phyloP scores from a whole-genome alignment of 2,888 invertebrate species.

The Phengaris arion region DNA sequence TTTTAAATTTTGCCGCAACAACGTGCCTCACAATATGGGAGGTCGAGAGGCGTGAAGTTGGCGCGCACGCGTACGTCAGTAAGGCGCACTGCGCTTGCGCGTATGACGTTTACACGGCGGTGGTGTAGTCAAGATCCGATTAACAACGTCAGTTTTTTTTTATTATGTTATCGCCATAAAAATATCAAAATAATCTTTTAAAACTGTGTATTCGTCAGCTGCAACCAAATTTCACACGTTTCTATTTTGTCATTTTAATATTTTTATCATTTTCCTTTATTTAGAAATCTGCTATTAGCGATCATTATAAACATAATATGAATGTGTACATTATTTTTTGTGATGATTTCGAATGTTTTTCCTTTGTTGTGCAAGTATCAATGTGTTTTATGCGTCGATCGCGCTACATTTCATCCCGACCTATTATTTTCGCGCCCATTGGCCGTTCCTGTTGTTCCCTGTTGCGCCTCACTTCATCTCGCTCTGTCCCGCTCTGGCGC shows the following conservation, averaged over 20 bases:
- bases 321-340: slow-evolving; percentile 26
- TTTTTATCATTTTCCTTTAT: slow-evolving; percentile 11
- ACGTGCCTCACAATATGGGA: slow-evolving; percentile 44
- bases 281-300: slow-evolving; percentile 28
- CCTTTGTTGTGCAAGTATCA: slow-evolving; percentile 44
- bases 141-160: slow-evolving; percentile 76
- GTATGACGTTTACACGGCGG: slow-evolving; percentile 78
- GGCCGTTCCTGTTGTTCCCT: slow-evolving; percentile 58
- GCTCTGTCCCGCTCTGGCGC: slow-evolving; percentile 50
- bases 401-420: slow-evolving; percentile 62
- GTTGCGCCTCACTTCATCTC: slow-evolving; percentile 60
- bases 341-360: slow-evolving; percentile 21
- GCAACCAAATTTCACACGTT: slow-evolving; percentile 51
- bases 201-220: slow-evolving; percentile 50
- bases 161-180: slow-evolving; percentile 46
- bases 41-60: slow-evolving; percentile 62
- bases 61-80: slow-evolving; percentile 73
- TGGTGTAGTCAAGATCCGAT: slow-evolving; percentile 78
- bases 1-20: slow-evolving; percentile 39
- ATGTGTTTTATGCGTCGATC: slow-evolving; percentile 48
- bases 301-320: background rate
- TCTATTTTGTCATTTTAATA: slow-evolving; percentile 15
- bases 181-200: slow-evolving; percentile 36
- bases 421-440: slow-evolving; percentile 59
- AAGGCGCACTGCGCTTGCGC: slow-evolving; percentile 76